Evolutionary conservation across 1,140 invertebrate species (phyloP), one percentile per base, ranked within the genome.

Genomic region (Orussus abietinus): DNA sequence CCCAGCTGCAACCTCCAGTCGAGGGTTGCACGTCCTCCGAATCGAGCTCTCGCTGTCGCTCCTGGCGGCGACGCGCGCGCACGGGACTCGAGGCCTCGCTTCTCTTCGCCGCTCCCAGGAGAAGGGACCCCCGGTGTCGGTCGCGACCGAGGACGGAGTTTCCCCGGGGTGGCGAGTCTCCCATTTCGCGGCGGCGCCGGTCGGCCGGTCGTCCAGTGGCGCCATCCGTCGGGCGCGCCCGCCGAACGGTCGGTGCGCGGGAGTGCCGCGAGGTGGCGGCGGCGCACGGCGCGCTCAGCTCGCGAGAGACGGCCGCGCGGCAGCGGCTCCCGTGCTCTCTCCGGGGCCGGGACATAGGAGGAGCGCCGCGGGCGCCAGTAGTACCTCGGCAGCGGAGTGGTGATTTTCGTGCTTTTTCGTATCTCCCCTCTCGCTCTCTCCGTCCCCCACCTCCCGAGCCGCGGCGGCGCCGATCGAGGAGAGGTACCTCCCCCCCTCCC

Each of bases 11-110:
- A 69, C 59, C 64, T 73, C 61, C 70, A 73, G 70, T 73, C 64
- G 70, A 73, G 70, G 69, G 69, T 70, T 67, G 66, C 38, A 63
- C 62, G n/a, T n/a, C n/a, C n/a, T 48, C 36, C 35, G 49, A 33
- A 45, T 54, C 49, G 39, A 37, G 33, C 25, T 55, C 53, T 55
- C 57, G 57, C 57, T 59, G 50, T 55, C 57, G 57, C 54, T 36
- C 33, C 19, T 13, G 43, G 31, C 29, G 44, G 31, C 7, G n/a
- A n/a, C n/a, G n/a, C n/a, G n/a, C n/a, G n/a, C n/a, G 28, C 9
- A 30, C 18, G 10, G 9, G 19, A n/a, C n/a, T 41, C 11, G 29
- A 19, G 29, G 17, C 14, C 28, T 32, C 7, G 20, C 29, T 29
- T 36, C 20, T 37, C n/a, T 38, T 29, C 20, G 39, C 39, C 48